These are phyloP conservation scores for Rhopalosiphum maidis DNA, from an alignment of 1,140 invertebrate species.

Conservation along the genomic window DNA sequence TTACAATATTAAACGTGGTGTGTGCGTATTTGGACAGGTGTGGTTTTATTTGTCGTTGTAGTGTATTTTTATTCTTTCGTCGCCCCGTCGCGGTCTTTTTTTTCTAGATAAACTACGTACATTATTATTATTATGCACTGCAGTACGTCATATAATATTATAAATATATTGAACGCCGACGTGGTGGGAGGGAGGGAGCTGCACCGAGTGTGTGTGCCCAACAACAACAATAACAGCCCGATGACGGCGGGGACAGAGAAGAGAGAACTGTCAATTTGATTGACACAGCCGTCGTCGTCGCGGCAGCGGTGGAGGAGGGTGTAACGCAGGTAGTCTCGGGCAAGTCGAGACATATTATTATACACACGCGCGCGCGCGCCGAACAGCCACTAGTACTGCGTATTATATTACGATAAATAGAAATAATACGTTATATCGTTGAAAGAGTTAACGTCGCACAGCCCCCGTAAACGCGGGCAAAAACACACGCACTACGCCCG, in stretches of 20 bases:
- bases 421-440: not conserved
- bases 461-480: not conserved
- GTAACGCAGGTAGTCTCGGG: conserved; percentile 22
- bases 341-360: conserved; percentile 10
- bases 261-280: conserved; percentile 23
- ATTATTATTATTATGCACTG: not conserved
- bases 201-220: not conserved
- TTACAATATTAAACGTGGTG: not conserved
- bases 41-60: not conserved
- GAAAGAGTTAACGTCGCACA: not conserved
- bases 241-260: not conserved
- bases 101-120: not conserved
- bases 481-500: not conserved
- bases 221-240: not conserved
- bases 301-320: not conserved
- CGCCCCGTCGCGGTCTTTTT: not conserved
- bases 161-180: not conserved
- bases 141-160: not conserved
- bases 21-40: conserved; percentile 24
- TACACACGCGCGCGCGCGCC: not conserved
- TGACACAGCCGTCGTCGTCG: not conserved
- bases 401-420: not conserved
- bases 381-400: not conserved
- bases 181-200: not conserved
- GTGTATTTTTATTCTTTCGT: conserved; percentile 1